Evolutionary conservation across 2,113 vertebrate genomes (phyloP).

Genomic region (Rhadina sibilatrix): DNA sequence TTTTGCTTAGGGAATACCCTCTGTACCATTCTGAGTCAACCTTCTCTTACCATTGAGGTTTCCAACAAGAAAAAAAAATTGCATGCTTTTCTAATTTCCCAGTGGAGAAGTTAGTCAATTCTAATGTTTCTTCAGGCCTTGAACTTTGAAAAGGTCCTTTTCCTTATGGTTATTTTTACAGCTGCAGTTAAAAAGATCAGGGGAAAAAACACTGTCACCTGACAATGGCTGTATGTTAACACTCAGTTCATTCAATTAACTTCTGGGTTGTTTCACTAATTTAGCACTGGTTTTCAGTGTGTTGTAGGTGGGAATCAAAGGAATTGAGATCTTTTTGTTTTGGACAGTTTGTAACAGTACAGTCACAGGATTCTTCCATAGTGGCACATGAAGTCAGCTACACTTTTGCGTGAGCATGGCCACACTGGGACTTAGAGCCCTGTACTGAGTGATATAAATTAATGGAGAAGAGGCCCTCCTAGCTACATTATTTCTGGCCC

Average conservation of each 20-base stretch:
- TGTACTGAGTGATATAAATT: not conserved
- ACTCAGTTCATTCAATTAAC: not conserved
- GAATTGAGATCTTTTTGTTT: not conserved
- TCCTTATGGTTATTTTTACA: not conserved
- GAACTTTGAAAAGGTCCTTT: not conserved
- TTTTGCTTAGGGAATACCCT: not conserved
- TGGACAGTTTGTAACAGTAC: not conserved
- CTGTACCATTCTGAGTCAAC: rapidly evolving
- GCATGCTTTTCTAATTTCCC: not conserved
- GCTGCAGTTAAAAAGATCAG: not conserved
- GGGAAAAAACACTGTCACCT: rapidly evolving
- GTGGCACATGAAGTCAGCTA: not conserved
- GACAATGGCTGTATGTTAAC: not conserved
- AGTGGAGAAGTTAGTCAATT: not conserved
- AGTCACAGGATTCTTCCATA: not conserved
- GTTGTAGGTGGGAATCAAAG: not conserved
- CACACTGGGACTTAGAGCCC: too few relatives aligned
- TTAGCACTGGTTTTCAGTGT: not conserved
- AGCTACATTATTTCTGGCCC: not conserved
- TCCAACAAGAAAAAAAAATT: not conserved
- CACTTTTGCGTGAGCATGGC: rapidly evolving
- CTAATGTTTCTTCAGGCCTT: not conserved
- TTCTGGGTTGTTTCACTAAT: not conserved
- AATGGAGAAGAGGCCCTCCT: not conserved
- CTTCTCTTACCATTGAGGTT: not conserved